Evolutionary conservation across 2,797 vertebrate genomes (phyloP), one percentile per base, ranked within the genome.

Genomic region (Myotis daubentonii): DNA sequence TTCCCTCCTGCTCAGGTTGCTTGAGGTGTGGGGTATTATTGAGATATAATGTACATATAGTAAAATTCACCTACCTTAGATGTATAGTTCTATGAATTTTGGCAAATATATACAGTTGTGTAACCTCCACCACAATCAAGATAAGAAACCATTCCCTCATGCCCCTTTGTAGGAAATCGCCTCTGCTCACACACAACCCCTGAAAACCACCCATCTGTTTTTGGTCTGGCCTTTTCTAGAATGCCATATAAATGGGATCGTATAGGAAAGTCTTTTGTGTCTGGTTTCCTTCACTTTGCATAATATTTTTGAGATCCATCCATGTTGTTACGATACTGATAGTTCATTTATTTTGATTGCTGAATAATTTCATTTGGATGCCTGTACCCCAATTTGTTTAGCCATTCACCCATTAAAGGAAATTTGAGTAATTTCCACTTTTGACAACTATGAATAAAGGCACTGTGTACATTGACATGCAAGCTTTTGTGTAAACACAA

Each of bases 21-120:
- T 62, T 91, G 38, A 38, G 38, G 38, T 6, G 5, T 38, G 38
- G 38, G 38, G 38, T 38, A 38, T 60, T 88, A n/a, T 22, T 93
- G 49, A 86, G 19, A 38, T 80, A 20, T 28, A 65, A 65, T 72
- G 44, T n/a, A 20, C 30, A 6, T 62, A 81, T 9, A 71, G 55
- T 89, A 88, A 57, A 82, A 38, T 66, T 75, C 47, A 47, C 55
- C 23, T 87, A 93, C 49, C 66, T 83, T 84, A 62, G n/a, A 74
- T 36, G 2, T 87, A 51, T 57, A 72, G 20, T 53, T 79, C 49
- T 92, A 6, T 81, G 51, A 74, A 82, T 95, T 91, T 85, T 89
- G 30, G 57, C 51, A 91, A 74, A 88, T 23, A 19, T 11, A 65
- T 47, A 55, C 1, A 62, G 9, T 89, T 33, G 25, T 19, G 6